A percentile compares a stretch with the other conserved stretches of the same genome.
Conservation (phyloP, 2,113 vertebrate species). For the Lathamus discolor region DNA sequence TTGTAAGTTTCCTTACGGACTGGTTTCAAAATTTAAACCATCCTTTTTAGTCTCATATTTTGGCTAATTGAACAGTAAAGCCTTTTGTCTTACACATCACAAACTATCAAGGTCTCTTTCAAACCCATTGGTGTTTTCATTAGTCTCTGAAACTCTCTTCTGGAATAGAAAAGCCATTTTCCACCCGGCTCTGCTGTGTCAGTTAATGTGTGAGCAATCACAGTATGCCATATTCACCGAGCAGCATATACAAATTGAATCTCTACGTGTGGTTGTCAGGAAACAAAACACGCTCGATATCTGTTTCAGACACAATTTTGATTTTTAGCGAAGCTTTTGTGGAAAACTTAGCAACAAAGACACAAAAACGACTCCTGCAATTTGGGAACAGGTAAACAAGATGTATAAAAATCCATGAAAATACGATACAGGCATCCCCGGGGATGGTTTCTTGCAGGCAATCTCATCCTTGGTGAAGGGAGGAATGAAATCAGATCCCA, state of each 20-base stretch:
- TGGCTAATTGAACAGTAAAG: background rate
- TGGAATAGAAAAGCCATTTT: background rate
- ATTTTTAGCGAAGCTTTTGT: conserved; percentile 11
- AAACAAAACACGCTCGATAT: conserved; percentile 41
- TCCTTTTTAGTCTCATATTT: background rate
- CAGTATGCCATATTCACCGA: background rate
- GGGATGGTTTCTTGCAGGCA: background rate
- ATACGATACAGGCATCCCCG: background rate
- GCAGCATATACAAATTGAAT: conserved; percentile 50
- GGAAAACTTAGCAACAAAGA: conserved; percentile 9
- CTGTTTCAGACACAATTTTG: conserved; percentile 37
- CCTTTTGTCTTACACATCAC: background rate
- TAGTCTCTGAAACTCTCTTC: background rate
- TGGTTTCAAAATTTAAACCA: background rate
- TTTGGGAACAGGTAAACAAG: conserved; percentile 41
- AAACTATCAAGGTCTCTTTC: background rate
- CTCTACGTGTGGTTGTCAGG: conserved; percentile 60
- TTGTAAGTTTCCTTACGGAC: background rate
- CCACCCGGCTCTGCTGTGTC: conserved; percentile 30
- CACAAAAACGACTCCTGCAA: background rate
- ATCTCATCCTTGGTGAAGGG: background rate
- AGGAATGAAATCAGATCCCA: background rate
- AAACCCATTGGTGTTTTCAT: background rate
- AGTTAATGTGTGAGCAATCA: conserved; percentile 54
- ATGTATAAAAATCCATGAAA: background rate